phyloP scores from a whole-genome alignment of 2,888 invertebrate species.

The Aleiodes leptofemur region DNA sequence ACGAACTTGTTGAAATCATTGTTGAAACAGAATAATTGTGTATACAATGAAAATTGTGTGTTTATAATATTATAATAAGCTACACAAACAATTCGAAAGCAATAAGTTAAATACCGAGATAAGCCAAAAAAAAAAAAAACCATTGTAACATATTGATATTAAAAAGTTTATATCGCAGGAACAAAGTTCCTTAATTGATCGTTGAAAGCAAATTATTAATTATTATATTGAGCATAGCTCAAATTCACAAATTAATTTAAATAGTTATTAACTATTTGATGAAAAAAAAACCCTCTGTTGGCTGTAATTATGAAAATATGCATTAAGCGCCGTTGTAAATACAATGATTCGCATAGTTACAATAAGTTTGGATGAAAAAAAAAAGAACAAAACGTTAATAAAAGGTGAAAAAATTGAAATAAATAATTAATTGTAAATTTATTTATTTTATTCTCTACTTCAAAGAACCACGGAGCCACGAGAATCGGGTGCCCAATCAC shows the following conservation, averaged over 20 bases:
- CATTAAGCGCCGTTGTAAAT: conserved; percentile 23
- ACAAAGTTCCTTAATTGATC: conserved; percentile 13
- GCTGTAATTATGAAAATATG: conserved; percentile 24
- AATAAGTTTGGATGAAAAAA: background rate
- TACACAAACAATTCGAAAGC: background rate
- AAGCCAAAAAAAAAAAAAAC: background rate
- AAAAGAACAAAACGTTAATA: conserved; percentile 15
- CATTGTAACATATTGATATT: conserved; percentile 27
- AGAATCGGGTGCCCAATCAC: background rate
- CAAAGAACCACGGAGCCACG: background rate
- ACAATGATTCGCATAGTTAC: conserved; percentile 24
- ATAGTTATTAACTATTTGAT: background rate
- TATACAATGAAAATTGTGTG: conserved; percentile 26
- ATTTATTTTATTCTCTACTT: background rate
- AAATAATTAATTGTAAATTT: background rate
- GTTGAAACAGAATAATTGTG: conserved; percentile 13
- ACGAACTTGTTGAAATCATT: conserved; percentile 22
- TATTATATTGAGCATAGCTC: conserved; percentile 25
- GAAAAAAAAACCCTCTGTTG: conserved; percentile 6
- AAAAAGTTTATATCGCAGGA: conserved; percentile 21
- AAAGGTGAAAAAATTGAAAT: conserved; percentile 3
- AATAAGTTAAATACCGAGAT: conserved; percentile 4
- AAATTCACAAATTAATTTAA: conserved; percentile 12
- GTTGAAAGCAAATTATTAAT: conserved; percentile 11
- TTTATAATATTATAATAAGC: conserved; percentile 17